Evolutionary conservation across 2,797 vertebrate species (phyloP), one percentile per base, ranked within the genome.

Genomic region (Gobio occitaniae): DNA sequence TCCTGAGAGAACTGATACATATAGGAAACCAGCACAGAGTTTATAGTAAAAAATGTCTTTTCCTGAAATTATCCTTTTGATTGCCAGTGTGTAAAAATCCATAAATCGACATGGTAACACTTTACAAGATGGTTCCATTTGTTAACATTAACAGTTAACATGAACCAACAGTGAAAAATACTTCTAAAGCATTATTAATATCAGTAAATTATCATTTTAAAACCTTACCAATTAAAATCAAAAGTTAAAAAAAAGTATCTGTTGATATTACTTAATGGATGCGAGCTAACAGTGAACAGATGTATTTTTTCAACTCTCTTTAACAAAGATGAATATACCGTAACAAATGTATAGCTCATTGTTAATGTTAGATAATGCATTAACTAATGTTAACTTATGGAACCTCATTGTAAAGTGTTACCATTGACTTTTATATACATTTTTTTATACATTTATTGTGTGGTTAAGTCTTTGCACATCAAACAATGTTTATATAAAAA

Each of bases 1-100:
- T 38, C n/a, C 9, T 59, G 5, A 59, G 12, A 75, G 75, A 87
- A 71, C 56, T 29, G 65, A 78, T 63, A 32, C 25, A 12, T 13
- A 50, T 11, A 75, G 4, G 5, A 72, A 54, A 54, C 2, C 6
- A 25, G 16, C 12, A 41, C 1, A 21, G 2, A 9, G 25, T 79
- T 9, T 12, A 54, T 21, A 56, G 29, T n/a, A 54, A 36, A 12
- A 68, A 11, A 41, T 1, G 0, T 25, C 0, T 47, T 71, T 71
- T 71, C 8, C 44, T 72, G 6, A 48, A 50, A 50, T 17, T 0
- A 25, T 48, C n/a, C 1, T 48, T 7, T 25, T 71, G n/a, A 47
- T 48, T 74, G 15, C 25, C 0, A 72, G n/a, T 50, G 13, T 29
- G 5, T 50, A 74, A 11, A 17, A 74, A 32, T 52, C 0, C 15